Evolutionary conservation across 2,113 vertebrate genomes (phyloP).

Genomic region (Pandion haliaetus): DNA sequence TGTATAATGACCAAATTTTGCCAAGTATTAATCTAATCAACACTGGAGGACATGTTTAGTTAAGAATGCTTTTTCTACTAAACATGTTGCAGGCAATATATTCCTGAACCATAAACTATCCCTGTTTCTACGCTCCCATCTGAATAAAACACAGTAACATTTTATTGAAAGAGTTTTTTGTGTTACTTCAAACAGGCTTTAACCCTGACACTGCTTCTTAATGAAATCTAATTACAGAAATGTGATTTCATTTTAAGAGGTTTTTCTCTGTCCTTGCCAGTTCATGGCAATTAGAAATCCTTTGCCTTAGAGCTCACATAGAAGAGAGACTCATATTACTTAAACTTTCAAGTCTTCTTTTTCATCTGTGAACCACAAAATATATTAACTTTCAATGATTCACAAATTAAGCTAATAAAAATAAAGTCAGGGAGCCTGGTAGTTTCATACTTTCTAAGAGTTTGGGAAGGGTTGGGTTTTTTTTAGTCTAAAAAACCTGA

Average conservation of each 20-base stretch:
- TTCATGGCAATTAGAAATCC: not conserved
- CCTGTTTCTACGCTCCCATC: not conserved
- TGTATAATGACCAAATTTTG: not conserved
- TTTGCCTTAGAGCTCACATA: not conserved
- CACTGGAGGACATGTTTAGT: not conserved
- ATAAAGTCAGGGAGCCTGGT: not conserved
- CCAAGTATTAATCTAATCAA: not conserved
- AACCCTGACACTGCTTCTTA: not conserved
- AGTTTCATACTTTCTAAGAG: not conserved
- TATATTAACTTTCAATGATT: not conserved
- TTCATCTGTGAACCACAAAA: not conserved
- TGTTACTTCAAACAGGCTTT: not conserved
- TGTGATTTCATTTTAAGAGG: not conserved
- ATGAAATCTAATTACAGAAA: constrained; percentile 22
- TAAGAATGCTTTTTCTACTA: not conserved
- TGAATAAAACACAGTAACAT: not conserved
- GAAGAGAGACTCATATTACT: not conserved
- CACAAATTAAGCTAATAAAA: not conserved
- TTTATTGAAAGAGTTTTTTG: not conserved
- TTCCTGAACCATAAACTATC: not conserved
- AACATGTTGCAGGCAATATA: not conserved
- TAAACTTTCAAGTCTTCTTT: not conserved
- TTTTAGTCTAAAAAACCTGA: not conserved
- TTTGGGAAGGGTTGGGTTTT: not conserved
- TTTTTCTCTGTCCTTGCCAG: not conserved